A percentile compares a stretch with the other conserved stretches of the same genome.
These are phyloP conservation scores for Rhynchotus rufescens DNA, from an alignment of 2,797 vertebrate genomes.

Conservation along the genomic window DNA sequence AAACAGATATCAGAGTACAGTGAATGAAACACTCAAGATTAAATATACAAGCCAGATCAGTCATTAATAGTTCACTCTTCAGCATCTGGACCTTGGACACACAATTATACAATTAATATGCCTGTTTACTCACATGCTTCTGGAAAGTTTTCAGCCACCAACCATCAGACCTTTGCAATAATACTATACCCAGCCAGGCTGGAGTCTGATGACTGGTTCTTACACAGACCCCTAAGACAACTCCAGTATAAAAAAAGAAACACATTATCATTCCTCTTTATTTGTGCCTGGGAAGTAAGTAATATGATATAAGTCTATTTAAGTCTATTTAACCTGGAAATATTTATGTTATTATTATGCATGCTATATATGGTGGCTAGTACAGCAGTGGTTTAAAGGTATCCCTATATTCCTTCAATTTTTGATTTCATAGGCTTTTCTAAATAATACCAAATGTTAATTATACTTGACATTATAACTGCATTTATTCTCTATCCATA, in stretches of 20 bases:
- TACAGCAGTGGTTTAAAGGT: not conserved
- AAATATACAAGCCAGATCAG: not conserved
- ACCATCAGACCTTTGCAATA: not conserved
- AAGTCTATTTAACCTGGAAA: not conserved
- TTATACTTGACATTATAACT: not conserved
- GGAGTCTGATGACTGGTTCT: slow-evolving; percentile 21
- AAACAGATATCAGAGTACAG: not conserved
- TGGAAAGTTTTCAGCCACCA: slow-evolving; percentile 10
- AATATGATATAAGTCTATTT: not conserved
- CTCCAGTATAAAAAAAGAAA: not conserved
- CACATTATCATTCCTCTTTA: not conserved
- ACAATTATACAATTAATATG: slow-evolving; percentile 38
- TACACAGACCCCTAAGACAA: not conserved
- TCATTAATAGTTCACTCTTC: slow-evolving; percentile 15
- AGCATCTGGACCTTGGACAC: slow-evolving; percentile 47
- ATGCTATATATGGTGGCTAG: not conserved
- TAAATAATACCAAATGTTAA: not conserved
- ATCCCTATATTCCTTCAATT: not conserved
- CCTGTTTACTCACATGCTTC: slow-evolving; percentile 49
- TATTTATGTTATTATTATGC: not conserved
- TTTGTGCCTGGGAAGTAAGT: not conserved
- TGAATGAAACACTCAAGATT: not conserved
- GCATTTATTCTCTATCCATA: not conserved
- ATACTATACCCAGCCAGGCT: slow-evolving; percentile 35
- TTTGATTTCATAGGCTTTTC: not conserved